A percentile compares a stretch with the other conserved stretches of the same genome.
These are phyloP conservation scores for Oreochromis tanganicae DNA, from an alignment of 2,113 vertebrate genomes.

Conservation along the genomic window DNA sequence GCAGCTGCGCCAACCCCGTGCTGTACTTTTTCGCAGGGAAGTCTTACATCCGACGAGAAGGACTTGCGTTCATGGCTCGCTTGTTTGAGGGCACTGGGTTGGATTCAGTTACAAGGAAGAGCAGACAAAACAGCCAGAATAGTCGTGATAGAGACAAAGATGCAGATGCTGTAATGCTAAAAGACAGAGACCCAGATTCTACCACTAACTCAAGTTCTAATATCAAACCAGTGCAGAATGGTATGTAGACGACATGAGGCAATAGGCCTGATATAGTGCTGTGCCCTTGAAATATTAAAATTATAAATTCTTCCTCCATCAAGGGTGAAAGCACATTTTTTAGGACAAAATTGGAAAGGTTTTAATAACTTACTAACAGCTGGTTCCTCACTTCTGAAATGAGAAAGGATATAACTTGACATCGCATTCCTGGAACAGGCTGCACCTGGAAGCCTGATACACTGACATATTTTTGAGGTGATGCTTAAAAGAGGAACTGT, in stretches of 20 bases:
- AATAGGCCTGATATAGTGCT: neutral
- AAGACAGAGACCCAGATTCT: constrained; percentile 41
- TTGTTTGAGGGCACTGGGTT: constrained; percentile 67
- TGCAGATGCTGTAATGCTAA: constrained; percentile 20
- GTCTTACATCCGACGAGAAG: constrained; percentile 70
- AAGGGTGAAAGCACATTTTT: neutral
- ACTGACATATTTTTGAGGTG: neutral
- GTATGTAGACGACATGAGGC: neutral
- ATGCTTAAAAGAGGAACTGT: neutral
- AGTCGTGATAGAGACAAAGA: constrained; percentile 62
- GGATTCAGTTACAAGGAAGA: constrained; percentile 46
- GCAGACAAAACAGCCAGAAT: constrained; percentile 65
- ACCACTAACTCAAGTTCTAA: constrained; percentile 5
- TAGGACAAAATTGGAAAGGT: neutral
- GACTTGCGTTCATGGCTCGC: constrained; percentile 74
- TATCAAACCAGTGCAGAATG: constrained; percentile 10
- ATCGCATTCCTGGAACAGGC: neutral
- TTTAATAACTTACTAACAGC: neutral
- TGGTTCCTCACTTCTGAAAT: neutral
- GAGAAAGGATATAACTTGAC: neutral
- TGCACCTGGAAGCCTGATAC: neutral
- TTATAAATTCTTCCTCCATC: neutral
- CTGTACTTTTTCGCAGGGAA: constrained; percentile 75
- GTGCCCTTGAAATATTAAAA: neutral
- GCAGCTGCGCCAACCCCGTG: constrained; percentile 73